Evolutionary conservation across 2,888 invertebrate genomes (phyloP).

Genomic region (Punctoribates punctum): DNA sequence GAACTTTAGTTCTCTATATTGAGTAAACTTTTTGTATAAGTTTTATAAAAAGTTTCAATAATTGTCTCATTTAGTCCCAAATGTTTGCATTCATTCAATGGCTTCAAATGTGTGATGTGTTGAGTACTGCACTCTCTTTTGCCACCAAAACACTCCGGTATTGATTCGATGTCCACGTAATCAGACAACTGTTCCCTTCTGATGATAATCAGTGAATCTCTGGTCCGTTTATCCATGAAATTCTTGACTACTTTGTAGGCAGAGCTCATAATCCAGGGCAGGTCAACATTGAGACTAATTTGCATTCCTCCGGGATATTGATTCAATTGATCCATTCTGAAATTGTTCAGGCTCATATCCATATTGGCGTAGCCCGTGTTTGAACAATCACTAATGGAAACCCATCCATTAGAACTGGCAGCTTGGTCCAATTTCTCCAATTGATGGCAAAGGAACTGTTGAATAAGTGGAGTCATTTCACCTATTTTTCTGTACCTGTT

Average conservation of each 20-base stretch:
- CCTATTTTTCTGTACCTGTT: neutral
- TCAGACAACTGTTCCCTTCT: neutral
- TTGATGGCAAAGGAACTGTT: slow-evolving; percentile 10
- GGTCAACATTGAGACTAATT: slow-evolving; percentile 3
- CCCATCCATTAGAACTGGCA: slow-evolving; percentile 1
- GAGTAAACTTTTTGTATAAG: neutral
- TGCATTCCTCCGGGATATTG: slow-evolving; percentile 21
- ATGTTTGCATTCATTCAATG: too few species aligned
- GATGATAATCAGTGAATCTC: neutral
- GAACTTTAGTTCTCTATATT: too few species aligned
- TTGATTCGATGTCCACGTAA: neutral
- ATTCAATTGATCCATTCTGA: neutral
- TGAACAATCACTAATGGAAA: neutral
- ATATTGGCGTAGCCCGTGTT: slow-evolving; percentile 21
- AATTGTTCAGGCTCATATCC: neutral
- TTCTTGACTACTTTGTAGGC: neutral
- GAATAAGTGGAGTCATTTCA: neutral
- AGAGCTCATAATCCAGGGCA: slow-evolving; percentile 38
- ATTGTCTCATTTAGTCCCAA: neutral
- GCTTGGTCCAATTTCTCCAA: slow-evolving; percentile 13
- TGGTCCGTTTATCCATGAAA: neutral
- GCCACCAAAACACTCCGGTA: slow-evolving; percentile 21
- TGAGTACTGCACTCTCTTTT: neutral
- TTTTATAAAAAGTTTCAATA: slow-evolving; percentile 1
- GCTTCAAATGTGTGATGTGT: neutral